Percentiles rank a stretch among this genome's conserved stretches.
These are phyloP conservation scores for Strigamia maritima DNA, from an alignment of 2,888 invertebrate species.

Conservation along the genomic window DNA sequence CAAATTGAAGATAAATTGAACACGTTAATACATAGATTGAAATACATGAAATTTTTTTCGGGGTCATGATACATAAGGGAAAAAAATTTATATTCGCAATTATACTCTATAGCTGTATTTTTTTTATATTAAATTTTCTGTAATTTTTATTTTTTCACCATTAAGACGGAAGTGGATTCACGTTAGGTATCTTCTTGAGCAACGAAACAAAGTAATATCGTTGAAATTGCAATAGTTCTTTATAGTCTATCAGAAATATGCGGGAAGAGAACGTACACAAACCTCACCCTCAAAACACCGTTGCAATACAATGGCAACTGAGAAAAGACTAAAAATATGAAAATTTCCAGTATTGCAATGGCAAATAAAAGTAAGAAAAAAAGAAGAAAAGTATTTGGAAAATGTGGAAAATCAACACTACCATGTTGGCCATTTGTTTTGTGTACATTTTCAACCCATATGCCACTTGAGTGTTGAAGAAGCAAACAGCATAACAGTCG, in stretches of 20 bases:
- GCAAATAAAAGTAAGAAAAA: neutral
- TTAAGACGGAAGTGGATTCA: slow-evolving; percentile 10
- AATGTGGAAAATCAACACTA: neutral
- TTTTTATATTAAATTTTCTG: neutral
- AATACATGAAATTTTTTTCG: neutral
- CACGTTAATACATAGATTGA: slow-evolving; percentile 15
- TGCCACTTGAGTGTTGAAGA: neutral
- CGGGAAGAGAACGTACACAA: slow-evolving; percentile 2
- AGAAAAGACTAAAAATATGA: too few relatives aligned
- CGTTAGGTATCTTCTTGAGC: slow-evolving; percentile 15
- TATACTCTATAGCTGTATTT: neutral
- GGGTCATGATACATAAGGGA: neutral
- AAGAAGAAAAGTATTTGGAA: neutral
- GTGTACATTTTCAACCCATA: slow-evolving; percentile 9
- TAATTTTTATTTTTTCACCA: neutral
- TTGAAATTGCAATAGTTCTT: slow-evolving; percentile 8
- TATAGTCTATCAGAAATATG: neutral
- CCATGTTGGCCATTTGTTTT: neutral
- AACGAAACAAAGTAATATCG: slow-evolving; percentile 15
- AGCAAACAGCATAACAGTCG: neutral
- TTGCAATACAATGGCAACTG: too few relatives aligned
- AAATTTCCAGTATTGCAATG: neutral
- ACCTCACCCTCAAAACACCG: neutral
- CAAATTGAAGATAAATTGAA: slow-evolving; percentile 6
- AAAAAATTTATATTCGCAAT: neutral